These are phyloP conservation scores for Cisticola juncidis DNA, from an alignment of 2,113 vertebrate genomes.

Conservation along the genomic window DNA sequence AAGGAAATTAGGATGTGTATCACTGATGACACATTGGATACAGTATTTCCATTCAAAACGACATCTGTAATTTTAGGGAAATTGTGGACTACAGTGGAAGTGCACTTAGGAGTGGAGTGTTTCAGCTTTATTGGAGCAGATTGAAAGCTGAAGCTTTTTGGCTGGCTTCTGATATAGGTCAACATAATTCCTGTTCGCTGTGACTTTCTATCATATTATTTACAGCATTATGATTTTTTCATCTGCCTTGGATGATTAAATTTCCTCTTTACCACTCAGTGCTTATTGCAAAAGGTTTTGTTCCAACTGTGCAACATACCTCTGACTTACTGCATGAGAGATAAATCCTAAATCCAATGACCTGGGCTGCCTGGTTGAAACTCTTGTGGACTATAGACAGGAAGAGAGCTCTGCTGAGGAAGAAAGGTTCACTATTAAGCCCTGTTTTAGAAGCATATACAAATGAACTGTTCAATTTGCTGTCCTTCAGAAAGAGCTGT, in stretches of 20 bases:
- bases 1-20: background rate
- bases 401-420: background rate
- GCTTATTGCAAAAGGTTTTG: constrained; percentile 17
- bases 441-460: background rate
- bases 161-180: constrained; percentile 58
- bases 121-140: constrained; percentile 26
- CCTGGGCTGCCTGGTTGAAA: background rate
- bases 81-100: background rate
- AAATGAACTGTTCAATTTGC: background rate
- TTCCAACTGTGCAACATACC: background rate
- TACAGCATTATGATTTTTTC: constrained; percentile 49
- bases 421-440: background rate
- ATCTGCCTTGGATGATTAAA: constrained; percentile 32
- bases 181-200: constrained; percentile 13
- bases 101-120: background rate
- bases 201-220: constrained; percentile 43
- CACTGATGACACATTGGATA: background rate
- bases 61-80: constrained; percentile 7
- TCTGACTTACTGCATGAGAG: background rate
- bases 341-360: background rate
- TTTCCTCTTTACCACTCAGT: constrained; percentile 1
- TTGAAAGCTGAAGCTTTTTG: constrained; percentile 41
- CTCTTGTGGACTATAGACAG: background rate
- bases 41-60: background rate
- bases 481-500: background rate